Conservation (phyloP, 2,888 invertebrate species). For the Anarsia innoxiella region DNA sequence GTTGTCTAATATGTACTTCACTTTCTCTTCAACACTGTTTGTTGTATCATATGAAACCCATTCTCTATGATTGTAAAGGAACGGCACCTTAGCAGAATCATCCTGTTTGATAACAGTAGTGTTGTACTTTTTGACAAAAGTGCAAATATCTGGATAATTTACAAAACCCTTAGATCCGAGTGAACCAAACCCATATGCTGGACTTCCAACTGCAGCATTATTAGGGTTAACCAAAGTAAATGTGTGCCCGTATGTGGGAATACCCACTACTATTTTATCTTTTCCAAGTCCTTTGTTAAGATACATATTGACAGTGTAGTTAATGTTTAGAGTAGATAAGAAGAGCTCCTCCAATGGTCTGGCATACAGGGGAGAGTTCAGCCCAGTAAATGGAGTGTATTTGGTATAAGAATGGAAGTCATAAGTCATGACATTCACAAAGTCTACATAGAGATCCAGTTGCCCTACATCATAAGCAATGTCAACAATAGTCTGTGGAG, state of each 20-base stretch:
- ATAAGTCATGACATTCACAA: conserved; percentile 93
- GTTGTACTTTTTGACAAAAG: conserved; percentile 72
- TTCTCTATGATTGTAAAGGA: conserved; percentile 79
- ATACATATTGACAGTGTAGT: conserved; percentile 89
- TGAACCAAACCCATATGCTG: conserved; percentile 80
- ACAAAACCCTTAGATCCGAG: conserved; percentile 83
- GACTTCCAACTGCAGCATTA: conserved; percentile 81
- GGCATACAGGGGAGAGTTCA: conserved; percentile 87
- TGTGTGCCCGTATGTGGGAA: conserved; percentile 92
- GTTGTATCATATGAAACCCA: conserved; percentile 91
- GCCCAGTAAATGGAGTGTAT: conserved; percentile 86
- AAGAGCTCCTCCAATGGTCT: conserved; percentile 77
- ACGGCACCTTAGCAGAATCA: conserved; percentile 83
- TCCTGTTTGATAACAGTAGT: conserved; percentile 76
- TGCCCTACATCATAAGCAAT: conserved; percentile 85
- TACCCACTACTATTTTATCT: conserved; percentile 86
- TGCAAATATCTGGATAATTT: conserved; percentile 81
- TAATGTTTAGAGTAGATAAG: conserved; percentile 83
- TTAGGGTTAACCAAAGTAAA: conserved; percentile 80
- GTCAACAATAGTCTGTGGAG: conserved; percentile 83
- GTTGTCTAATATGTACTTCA: conserved; percentile 76
- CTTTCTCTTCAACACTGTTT: conserved; percentile 82
- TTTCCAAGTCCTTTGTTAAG: conserved; percentile 82
- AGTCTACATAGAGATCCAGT: conserved; percentile 88
- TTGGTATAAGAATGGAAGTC: conserved; percentile 88